A percentile compares a stretch with the other conserved stretches of the same genome.
Conservation (phyloP, 2,888 invertebrate species). For the Venusia cambrica region DNA sequence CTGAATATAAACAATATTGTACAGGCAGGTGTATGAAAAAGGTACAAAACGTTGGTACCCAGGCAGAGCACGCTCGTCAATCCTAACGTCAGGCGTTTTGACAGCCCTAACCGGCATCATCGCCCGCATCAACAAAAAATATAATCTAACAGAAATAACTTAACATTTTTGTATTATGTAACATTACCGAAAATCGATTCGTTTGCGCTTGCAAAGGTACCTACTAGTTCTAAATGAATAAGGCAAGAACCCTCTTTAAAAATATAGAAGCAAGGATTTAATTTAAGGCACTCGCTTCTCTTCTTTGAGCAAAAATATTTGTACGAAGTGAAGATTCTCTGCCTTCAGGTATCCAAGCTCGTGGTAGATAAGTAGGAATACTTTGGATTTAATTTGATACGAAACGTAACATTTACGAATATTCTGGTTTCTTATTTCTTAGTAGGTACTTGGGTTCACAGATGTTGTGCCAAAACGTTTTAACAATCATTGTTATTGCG, state of each 20-base stretch:
- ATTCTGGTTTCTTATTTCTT: constrained; percentile 51
- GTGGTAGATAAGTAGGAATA: too few relatives aligned
- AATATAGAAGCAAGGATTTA: too few relatives aligned
- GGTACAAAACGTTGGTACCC: constrained; percentile 56
- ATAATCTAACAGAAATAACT: constrained; percentile 24
- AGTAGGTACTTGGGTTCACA: constrained; percentile 50
- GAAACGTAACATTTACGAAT: constrained; percentile 44
- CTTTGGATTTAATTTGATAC: constrained; percentile 2
- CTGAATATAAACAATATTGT: constrained; percentile 56
- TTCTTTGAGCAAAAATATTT: too few relatives aligned
- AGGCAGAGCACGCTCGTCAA: constrained; percentile 70
- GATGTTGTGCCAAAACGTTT: constrained; percentile 32
- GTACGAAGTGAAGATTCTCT: too few relatives aligned
- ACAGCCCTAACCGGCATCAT: constrained; percentile 78
- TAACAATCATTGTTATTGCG: constrained; percentile 21
- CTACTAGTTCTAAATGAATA: too few relatives aligned
- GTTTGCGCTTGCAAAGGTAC: too few relatives aligned
- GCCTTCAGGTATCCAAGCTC: too few relatives aligned
- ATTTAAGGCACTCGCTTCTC: too few relatives aligned
- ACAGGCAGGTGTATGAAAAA: constrained; percentile 65
- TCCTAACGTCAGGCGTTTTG: constrained; percentile 74
- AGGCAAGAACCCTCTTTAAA: too few relatives aligned
- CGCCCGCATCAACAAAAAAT: constrained; percentile 53
- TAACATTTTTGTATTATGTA: too few relatives aligned
- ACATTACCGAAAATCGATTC: too few relatives aligned